Base-by-base conservation (phyloP, 2,888 invertebrate species). In the Drosophila cyrtoloma region DNA sequence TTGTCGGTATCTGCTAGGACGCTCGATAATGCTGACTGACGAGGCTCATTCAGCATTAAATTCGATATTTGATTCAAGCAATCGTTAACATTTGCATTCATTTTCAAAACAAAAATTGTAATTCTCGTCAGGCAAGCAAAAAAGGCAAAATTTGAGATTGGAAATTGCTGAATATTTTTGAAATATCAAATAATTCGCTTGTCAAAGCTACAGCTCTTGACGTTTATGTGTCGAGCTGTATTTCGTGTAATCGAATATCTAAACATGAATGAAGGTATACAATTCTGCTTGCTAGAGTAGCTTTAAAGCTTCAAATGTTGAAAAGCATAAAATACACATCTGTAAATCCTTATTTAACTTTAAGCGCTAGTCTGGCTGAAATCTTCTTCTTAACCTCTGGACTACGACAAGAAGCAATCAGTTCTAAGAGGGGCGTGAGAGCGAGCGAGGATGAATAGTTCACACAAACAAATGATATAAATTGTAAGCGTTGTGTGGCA, bases 321-420 rank as follows among this genome's bases (percentile, higher is more conserved):
- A 12, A 12, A 12, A 9, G 47, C 16, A 47, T 30, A 10, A 28
- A 52, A 52, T 12, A 3, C 5, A 10, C 16, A 30, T 30, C 9
- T 19, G n/a, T n/a, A 9, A 22, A 22, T 39, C 1, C 56, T 37
- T 22, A 6, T 5, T n/a, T 3, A 30, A 30, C 52, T 51, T 58
- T 52, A 52, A 55, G 22, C 37, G 14, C 5, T 30, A 30, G 28
- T 32, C 57, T 61, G 26, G 5, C 42, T 33, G 26, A 22, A 56
- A 30, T 58, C 16, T 30, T 26, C 57, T 64, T 28, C 51, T 55
- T 64, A 73, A 74, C 66, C 50, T 74, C 61, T 70, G 58, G 28
- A 52, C 81, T 57, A 64, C 63, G 63, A 47, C 68, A 61, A 71
- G 65, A 68, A 70, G 51, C 70, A 79, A 81, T 77, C 78, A 74